phyloP scores from a whole-genome alignment of 2,797 vertebrate genomes.

The Brachyalestes nurse region DNA sequence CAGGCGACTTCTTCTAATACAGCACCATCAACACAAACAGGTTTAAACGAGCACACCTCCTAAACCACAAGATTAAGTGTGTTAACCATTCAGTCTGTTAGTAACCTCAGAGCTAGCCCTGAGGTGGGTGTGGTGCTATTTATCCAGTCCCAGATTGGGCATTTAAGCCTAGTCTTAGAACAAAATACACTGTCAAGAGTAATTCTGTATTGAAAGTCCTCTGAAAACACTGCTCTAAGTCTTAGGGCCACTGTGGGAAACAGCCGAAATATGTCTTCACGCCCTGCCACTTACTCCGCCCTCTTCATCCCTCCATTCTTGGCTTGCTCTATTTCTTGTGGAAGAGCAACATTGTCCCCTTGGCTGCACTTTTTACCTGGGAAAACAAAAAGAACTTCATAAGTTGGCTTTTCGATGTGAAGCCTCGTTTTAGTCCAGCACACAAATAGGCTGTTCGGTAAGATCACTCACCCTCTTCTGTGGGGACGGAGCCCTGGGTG shows the following conservation, averaged over 20 bases:
- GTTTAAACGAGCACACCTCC: not conserved
- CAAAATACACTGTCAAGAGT: no score
- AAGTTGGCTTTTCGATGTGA: not conserved
- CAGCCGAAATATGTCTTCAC: not conserved
- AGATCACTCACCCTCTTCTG: slow-evolving; percentile 72
- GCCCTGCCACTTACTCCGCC: slow-evolving; percentile 72
- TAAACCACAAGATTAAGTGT: not conserved
- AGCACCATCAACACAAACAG: not conserved
- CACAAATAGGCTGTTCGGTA: not conserved
- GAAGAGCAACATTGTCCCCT: slow-evolving; percentile 60
- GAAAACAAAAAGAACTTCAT: slow-evolving; percentile 31
- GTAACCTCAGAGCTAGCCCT: not conserved
- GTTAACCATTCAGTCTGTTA: not conserved
- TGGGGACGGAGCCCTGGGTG: slow-evolving; percentile 57
- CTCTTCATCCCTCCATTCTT: slow-evolving; percentile 69
- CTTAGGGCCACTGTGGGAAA: not conserved
- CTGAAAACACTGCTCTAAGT: not conserved
- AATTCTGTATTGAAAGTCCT: not conserved
- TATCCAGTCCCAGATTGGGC: not conserved
- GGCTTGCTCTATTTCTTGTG: slow-evolving; percentile 61
- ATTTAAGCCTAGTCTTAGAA: not conserved
- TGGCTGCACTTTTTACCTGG: slow-evolving; percentile 70
- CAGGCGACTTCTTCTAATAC: not conserved
- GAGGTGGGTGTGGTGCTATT: not conserved
- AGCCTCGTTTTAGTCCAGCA: not conserved